These are phyloP conservation scores for Quadroppia sp. DNA, from an alignment of 2,888 invertebrate genomes.

Conservation along the genomic window DNA sequence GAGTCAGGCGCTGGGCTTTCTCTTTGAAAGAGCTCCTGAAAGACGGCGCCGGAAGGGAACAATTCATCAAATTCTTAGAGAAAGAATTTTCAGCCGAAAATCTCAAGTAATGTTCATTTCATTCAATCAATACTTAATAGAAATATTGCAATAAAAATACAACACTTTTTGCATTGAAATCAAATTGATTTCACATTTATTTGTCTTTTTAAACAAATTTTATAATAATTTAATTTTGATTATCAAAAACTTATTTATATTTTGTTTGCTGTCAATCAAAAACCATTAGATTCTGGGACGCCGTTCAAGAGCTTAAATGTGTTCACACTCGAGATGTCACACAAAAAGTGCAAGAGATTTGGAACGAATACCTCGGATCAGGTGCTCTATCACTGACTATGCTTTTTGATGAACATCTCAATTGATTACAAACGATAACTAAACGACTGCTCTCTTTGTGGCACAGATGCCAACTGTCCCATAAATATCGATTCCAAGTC, in stretches of 20 bases:
- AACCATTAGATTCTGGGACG: constrained; percentile 86
- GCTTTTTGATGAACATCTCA: background rate
- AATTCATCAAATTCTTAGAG: constrained; percentile 89
- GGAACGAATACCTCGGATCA: constrained; percentile 56
- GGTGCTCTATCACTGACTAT: constrained; percentile 24
- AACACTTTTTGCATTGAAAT: too few species aligned
- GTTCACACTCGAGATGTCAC: constrained; percentile 58
- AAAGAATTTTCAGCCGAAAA: constrained; percentile 99
- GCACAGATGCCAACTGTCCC: constrained; percentile 80
- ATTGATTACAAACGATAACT: background rate
- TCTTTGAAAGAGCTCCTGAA: constrained; percentile 87
- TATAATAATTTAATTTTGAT: too few species aligned
- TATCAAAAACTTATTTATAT: too few species aligned
- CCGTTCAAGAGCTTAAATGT: constrained; percentile 68
- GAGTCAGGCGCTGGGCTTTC: constrained; percentile 96
- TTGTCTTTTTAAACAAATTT: too few species aligned
- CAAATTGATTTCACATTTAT: too few species aligned
- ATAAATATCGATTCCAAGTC: constrained; percentile 95
- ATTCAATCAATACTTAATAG: too few species aligned
- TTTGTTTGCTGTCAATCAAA: too few species aligned
- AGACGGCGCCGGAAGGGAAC: constrained; percentile 92
- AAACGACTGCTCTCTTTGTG: constrained; percentile 48
- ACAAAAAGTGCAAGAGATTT: constrained; percentile 75
- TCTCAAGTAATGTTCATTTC: constrained; percentile 66
- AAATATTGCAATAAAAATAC: too few species aligned